These are phyloP conservation scores for Drosophila mauritiana DNA, from an alignment of 1,140 invertebrate genomes.

Conservation along the genomic window DNA sequence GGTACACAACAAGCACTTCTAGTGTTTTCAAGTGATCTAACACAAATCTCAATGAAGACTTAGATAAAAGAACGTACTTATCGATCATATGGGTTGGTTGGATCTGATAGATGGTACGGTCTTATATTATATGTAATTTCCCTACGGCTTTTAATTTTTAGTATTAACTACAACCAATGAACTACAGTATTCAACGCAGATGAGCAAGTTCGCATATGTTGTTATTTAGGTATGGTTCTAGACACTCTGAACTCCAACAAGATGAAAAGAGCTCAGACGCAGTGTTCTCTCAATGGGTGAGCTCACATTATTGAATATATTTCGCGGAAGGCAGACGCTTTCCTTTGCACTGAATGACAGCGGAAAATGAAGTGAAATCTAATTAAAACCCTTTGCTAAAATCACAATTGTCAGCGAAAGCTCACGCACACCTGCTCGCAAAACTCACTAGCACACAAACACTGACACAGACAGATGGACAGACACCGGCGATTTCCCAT, in stretches of 20 bases:
- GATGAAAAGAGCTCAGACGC: too few relatives aligned
- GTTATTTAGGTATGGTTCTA: too few relatives aligned
- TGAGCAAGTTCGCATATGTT: too few relatives aligned
- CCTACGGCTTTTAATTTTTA: too few relatives aligned
- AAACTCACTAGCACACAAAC: conserved; percentile 14
- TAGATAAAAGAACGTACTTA: conserved; percentile 6
- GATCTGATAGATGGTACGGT: too few relatives aligned
- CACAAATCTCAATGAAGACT: not conserved
- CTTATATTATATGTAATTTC: too few relatives aligned
- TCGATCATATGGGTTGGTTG: not conserved
- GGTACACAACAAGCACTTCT: not conserved
- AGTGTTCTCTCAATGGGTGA: too few relatives aligned
- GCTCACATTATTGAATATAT: conserved; percentile 5
- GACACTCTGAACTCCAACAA: too few relatives aligned
- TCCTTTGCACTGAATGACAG: conserved; percentile 55
- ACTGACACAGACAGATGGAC: conserved; percentile 27
- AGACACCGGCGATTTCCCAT: conserved; percentile 64
- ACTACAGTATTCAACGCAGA: too few relatives aligned
- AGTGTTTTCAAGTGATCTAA: not conserved
- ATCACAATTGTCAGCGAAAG: conserved; percentile 78
- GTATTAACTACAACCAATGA: too few relatives aligned
- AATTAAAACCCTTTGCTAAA: conserved; percentile 72
- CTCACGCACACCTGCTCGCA: conserved; percentile 51
- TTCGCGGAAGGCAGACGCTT: conserved; percentile 11
- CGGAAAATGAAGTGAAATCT: conserved; percentile 74